These are phyloP conservation scores for Sebastes melanostomus DNA, from an alignment of 2,797 vertebrate genomes.

Conservation along the genomic window DNA sequence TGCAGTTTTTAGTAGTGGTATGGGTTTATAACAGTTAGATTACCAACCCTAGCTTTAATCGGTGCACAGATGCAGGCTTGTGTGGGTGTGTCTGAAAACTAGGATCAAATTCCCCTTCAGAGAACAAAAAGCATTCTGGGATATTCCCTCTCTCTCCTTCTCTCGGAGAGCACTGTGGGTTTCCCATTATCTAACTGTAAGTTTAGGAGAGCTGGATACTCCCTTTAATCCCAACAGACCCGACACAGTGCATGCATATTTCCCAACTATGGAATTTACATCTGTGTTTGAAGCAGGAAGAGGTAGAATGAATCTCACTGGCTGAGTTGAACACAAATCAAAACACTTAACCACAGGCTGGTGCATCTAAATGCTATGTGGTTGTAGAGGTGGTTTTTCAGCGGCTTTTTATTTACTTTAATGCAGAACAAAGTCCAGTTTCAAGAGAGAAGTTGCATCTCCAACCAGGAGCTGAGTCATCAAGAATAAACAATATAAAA, in stretches of 20 bases:
- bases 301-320: neutral
- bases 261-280: accelerated
- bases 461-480: neutral
- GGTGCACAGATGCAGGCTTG: neutral
- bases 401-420: no score
- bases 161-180: neutral
- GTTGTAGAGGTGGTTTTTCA: neutral
- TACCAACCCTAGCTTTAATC: no score
- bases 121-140: neutral
- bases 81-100: neutral
- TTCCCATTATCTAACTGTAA: neutral
- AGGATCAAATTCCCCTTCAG: neutral
- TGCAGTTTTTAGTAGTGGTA: no score
- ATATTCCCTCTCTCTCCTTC: neutral
- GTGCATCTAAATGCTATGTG: neutral
- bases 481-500: neutral
- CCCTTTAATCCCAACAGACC: neutral
- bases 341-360: neutral
- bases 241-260: neutral
- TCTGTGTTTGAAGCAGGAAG: neutral
- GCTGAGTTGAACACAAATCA: neutral
- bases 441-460: neutral
- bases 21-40: no score
- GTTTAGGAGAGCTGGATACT: neutral
- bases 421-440: neutral